A percentile compares a stretch with the other conserved stretches of the same genome.
phyloP scores from a whole-genome alignment of 2,113 vertebrate genomes.

The Tetraodon nigroviridis region DNA sequence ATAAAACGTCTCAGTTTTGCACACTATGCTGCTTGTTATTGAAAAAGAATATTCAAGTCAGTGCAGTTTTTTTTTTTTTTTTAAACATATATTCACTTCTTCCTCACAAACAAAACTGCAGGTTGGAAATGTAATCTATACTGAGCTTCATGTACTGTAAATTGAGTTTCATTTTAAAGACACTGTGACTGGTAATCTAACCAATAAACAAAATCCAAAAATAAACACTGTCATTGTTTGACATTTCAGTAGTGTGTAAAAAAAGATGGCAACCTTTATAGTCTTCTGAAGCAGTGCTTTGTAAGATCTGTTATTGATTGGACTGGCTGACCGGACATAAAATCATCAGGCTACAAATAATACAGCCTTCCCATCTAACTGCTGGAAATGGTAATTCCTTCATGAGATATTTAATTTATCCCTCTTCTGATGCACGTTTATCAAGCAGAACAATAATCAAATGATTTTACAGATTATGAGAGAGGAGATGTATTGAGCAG shows the following conservation, averaged over 20 bases:
- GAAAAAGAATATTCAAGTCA: constrained; percentile 17
- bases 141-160: constrained; percentile 3
- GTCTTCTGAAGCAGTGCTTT: not conserved
- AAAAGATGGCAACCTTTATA: not conserved
- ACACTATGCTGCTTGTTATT: not conserved
- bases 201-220: not conserved
- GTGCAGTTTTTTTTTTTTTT: not conserved
- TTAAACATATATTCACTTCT: constrained; percentile 7
- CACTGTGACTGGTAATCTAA: not conserved
- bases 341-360: constrained; percentile 63
- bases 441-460: constrained; percentile 64
- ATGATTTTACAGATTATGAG: constrained; percentile 56
- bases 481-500: constrained; percentile 38
- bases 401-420: constrained; percentile 63
- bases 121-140: constrained; percentile 25
- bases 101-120: not conserved
- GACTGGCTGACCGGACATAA: constrained; percentile 52
- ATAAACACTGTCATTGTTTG: not conserved
- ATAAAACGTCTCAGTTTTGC: not conserved
- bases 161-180: constrained; percentile 25
- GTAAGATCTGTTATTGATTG: constrained; percentile 55
- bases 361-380: constrained; percentile 68
- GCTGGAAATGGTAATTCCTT: constrained; percentile 68
- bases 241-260: not conserved
- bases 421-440: constrained; percentile 61